Evolutionary conservation across 2,888 invertebrate species (phyloP).

Genomic region (Diadromus collaris): DNA sequence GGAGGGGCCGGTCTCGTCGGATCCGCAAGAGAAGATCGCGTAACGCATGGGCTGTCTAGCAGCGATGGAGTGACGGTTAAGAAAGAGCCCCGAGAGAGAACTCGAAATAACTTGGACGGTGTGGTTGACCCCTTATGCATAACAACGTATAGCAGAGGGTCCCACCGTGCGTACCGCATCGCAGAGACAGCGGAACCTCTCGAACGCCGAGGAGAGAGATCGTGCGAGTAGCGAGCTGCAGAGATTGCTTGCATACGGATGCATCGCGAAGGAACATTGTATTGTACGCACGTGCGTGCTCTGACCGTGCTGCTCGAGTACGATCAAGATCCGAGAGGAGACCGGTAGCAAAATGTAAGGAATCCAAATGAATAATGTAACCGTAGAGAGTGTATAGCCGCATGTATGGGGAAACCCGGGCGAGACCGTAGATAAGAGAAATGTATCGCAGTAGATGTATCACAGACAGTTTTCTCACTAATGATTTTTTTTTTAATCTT

Average conservation of each 20-base stretch:
- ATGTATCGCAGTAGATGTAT: not conserved
- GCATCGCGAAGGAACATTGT: not conserved
- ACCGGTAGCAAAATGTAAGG: constrained; percentile 41
- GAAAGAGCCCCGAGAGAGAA: constrained; percentile 40
- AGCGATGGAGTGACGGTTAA: constrained; percentile 7
- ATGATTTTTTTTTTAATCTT: not conserved
- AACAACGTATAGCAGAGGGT: constrained; percentile 17
- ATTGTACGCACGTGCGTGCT: constrained; percentile 10
- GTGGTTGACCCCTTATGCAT: constrained; percentile 63
- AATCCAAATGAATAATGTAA: constrained; percentile 44
- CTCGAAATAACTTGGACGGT: constrained; percentile 66
- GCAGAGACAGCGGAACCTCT: not conserved
- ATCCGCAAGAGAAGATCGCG: constrained; percentile 9
- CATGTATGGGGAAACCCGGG: not conserved
- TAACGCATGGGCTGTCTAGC: constrained; percentile 52
- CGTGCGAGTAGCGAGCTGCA: not conserved
- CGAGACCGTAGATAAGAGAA: not conserved
- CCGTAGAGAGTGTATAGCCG: not conserved
- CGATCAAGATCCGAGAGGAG: constrained; percentile 43
- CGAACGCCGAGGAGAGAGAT: constrained; percentile 9
- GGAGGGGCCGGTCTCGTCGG: not conserved
- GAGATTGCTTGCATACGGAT: not conserved
- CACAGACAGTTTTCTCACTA: not conserved
- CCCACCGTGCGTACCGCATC: not conserved
- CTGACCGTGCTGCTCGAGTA: not conserved